Conservation (phyloP, 2,888 invertebrate species). For the Melinaea marsaeus region DNA sequence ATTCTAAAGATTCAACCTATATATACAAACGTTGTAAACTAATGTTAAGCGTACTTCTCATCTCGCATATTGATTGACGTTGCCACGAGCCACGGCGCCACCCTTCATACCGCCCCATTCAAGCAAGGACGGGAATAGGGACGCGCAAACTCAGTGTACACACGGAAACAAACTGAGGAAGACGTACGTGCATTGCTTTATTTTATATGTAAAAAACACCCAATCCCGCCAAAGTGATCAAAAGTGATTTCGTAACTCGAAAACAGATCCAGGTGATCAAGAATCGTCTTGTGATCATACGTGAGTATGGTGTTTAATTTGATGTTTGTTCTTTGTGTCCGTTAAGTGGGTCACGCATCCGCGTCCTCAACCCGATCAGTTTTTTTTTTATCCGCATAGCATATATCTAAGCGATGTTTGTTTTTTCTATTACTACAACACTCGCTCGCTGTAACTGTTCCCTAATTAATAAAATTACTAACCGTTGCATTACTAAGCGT, state of each 20-base stretch:
- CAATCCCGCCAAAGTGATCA: conserved; percentile 49
- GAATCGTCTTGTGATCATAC: conserved; percentile 61
- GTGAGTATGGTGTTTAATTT: conserved; percentile 50
- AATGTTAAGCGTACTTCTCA: conserved; percentile 57
- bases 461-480: conserved; percentile 1
- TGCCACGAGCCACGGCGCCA: conserved; percentile 66
- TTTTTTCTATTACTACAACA: background rate
- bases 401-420: conserved; percentile 19
- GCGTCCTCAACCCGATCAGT: conserved; percentile 61
- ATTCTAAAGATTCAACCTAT: conserved; percentile 22
- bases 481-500: background rate
- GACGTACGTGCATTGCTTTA: conserved; percentile 56
- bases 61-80: conserved; percentile 76
- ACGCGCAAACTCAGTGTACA: conserved; percentile 72
- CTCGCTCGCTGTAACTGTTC: background rate
- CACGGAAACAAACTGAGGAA: conserved; percentile 52
- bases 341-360: conserved; percentile 70
- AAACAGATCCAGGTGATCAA: conserved; percentile 48
- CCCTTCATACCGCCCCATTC: conserved; percentile 71
- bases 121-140: conserved; percentile 75
- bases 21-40: conserved; percentile 16
- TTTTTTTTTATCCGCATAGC: conserved; percentile 32
- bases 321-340: conserved; percentile 21
- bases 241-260: conserved; percentile 41
- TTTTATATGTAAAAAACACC: conserved; percentile 27